A percentile compares a stretch with the other conserved stretches of the same genome.
phyloP scores from a whole-genome alignment of 1,140 invertebrate species.

The Heliconius eleuchia region DNA sequence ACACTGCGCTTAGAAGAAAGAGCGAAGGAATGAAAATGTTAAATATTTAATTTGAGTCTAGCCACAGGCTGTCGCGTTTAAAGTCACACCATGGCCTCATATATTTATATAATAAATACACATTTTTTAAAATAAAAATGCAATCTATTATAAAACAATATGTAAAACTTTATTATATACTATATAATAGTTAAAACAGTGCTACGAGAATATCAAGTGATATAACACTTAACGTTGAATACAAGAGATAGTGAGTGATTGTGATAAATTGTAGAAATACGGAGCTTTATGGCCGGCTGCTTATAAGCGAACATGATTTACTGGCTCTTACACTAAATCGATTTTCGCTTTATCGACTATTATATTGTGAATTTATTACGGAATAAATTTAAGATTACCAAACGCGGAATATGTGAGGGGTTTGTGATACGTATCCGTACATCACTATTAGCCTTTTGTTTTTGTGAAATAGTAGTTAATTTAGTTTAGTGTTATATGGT shows the following conservation, averaged over 20 bases:
- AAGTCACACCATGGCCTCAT: too few relatives aligned
- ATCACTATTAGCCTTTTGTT: constrained; percentile 2
- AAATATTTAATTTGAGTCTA: too few relatives aligned
- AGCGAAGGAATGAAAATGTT: too few relatives aligned
- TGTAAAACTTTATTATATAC: neutral
- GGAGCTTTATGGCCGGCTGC: constrained; percentile 24
- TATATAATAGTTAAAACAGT: neutral
- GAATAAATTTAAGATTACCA: constrained; percentile 16
- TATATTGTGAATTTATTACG: constrained; percentile 27
- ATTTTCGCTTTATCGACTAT: constrained; percentile 24
- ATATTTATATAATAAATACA: neutral
- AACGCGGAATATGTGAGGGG: constrained; percentile 9
- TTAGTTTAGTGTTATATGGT: neutral
- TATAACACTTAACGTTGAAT: constrained; percentile 22
- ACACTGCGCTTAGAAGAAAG: too few relatives aligned
- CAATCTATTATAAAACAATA: neutral
- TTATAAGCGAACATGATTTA: constrained; percentile 30
- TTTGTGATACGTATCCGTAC: neutral
- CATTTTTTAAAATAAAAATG: neutral
- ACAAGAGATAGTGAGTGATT: constrained; percentile 27
- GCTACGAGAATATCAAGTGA: constrained; percentile 14
- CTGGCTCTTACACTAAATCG: constrained; percentile 27
- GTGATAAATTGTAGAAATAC: constrained; percentile 30
- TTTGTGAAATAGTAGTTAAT: neutral
- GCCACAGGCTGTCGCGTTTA: too few relatives aligned